A percentile compares a stretch with the other conserved stretches of the same genome.
Evolutionary conservation across 2,888 invertebrate genomes (phyloP).

Genomic region (Scelioninae gen. 1): DNA sequence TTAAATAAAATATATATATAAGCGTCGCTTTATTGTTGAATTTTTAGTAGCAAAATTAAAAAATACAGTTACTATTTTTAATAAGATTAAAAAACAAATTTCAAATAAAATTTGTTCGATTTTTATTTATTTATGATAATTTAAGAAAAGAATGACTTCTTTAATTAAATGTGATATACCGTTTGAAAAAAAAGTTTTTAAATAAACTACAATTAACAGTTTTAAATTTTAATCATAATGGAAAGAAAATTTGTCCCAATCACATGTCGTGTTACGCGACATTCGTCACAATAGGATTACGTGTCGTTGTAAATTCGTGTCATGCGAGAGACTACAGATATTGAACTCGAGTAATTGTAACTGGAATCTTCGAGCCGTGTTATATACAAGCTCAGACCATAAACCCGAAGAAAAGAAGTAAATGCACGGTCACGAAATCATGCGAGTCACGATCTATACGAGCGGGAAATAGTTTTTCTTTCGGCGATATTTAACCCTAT

Average conservation of each 20-base stretch:
- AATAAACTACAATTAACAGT: neutral
- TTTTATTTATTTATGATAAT: no score
- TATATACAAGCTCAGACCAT: constrained; percentile 38
- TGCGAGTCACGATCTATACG: constrained; percentile 65
- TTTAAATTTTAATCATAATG: neutral
- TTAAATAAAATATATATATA: no score
- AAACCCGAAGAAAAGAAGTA: constrained; percentile 43
- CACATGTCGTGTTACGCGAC: neutral
- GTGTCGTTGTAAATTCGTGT: constrained; percentile 37
- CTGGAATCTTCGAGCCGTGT: constrained; percentile 29
- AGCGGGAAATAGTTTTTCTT: constrained; percentile 60
- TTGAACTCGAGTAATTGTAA: constrained; percentile 52
- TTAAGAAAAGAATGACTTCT: no score
- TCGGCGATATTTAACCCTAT: constrained; percentile 46
- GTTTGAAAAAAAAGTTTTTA: neutral
- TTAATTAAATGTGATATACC: no score
- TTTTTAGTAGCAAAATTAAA: no score
- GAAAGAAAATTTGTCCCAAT: constrained; percentile 11
- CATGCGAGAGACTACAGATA: constrained; percentile 46
- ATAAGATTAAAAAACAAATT: no score
- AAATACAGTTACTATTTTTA: no score
- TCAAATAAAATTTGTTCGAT: no score
- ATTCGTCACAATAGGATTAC: constrained; percentile 21
- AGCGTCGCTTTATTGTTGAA: no score
- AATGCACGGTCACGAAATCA: constrained; percentile 65